Percentiles rank a stretch among this genome's conserved stretches.
These are phyloP conservation scores for Himantopus leucocephalus DNA, from an alignment of 2,113 vertebrate species.

Conservation along the genomic window DNA sequence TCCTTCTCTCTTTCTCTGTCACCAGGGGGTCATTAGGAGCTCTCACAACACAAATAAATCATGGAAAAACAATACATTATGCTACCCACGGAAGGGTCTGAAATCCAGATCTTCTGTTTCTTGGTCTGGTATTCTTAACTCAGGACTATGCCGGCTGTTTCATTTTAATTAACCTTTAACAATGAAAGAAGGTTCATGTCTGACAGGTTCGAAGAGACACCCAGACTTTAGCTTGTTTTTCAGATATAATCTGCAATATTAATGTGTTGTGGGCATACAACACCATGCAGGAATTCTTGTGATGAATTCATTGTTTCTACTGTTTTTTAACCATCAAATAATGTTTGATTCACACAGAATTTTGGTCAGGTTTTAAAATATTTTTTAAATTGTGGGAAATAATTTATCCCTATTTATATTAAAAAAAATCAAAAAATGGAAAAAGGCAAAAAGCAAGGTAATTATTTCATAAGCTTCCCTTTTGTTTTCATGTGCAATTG, in stretches of 20 bases:
- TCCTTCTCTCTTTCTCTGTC: slow-evolving; percentile 41
- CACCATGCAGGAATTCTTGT: not conserved
- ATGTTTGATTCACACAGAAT: not conserved
- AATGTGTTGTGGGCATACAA: not conserved
- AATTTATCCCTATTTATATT: not conserved
- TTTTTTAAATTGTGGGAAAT: not conserved
- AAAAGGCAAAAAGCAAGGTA: not conserved
- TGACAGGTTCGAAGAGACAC: not conserved
- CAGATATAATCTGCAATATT: slow-evolving; percentile 15
- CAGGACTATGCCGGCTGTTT: not conserved
- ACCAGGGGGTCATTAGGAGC: slow-evolving; percentile 56
- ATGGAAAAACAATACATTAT: slow-evolving; percentile 34
- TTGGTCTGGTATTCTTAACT: not conserved
- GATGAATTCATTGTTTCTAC: not conserved
- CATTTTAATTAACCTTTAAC: slow-evolving; percentile 55
- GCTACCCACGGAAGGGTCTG: not conserved
- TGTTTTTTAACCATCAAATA: not conserved
- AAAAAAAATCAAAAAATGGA: not conserved
- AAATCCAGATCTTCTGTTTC: slow-evolving; percentile 6
- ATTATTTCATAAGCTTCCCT: not conserved
- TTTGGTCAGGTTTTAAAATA: not conserved
- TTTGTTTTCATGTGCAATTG: not conserved
- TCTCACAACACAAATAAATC: slow-evolving; percentile 59
- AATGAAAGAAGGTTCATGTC: slow-evolving; percentile 23
- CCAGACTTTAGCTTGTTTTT: slow-evolving; percentile 14